Evolutionary conservation across 2,113 vertebrate genomes (phyloP).

Genomic region (Brachypodius melanocephalos): DNA sequence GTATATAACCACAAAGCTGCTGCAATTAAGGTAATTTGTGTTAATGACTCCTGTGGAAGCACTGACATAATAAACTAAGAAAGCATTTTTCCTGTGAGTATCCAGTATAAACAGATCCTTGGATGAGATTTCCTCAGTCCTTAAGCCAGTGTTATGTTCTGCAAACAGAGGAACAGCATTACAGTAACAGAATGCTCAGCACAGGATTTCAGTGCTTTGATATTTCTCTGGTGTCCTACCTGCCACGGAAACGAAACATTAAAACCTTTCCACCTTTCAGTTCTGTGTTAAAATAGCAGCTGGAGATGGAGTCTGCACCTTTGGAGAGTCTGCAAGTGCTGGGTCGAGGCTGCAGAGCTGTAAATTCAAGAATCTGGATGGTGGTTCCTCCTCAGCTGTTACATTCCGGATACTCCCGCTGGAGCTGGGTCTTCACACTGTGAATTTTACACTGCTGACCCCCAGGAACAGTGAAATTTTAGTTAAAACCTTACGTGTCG

Average conservation of each 20-base stretch:
- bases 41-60: background rate
- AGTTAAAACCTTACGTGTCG: slow-evolving; percentile 83
- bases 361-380: background rate
- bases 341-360: background rate
- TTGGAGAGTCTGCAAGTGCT: background rate
- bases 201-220: background rate
- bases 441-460: background rate
- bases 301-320: slow-evolving; percentile 79
- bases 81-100: background rate
- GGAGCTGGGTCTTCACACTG: slow-evolving; percentile 79
- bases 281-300: slow-evolving; percentile 79
- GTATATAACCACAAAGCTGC: slow-evolving; percentile 81
- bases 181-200: background rate
- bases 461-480: slow-evolving; percentile 58
- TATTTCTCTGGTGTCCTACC: background rate
- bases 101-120: background rate
- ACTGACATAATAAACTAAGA: background rate
- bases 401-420: slow-evolving; percentile 82
- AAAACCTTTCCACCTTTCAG: slow-evolving; percentile 66
- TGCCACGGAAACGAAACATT: background rate
- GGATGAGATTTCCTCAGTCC: background rate
- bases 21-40: slow-evolving; percentile 54
- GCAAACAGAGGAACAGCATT: background rate
- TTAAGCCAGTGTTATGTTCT: background rate
- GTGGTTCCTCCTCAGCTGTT: slow-evolving; percentile 53